phyloP scores from a whole-genome alignment of 2,888 invertebrate species.

The Hirtodrosophila cameraria region DNA sequence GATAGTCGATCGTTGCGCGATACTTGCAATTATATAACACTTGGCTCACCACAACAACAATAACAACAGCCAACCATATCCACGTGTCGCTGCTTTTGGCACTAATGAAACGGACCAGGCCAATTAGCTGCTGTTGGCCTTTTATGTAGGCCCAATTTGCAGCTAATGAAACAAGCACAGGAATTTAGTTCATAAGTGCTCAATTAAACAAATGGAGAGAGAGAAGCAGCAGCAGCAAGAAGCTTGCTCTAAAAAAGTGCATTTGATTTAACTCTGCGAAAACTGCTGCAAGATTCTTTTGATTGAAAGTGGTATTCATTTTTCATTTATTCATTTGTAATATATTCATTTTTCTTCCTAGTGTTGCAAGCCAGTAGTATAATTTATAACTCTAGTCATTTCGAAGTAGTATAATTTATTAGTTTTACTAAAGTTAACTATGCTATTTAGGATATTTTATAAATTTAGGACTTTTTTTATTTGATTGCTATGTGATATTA shows the following conservation, averaged over 20 bases:
- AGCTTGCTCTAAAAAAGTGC: not conserved
- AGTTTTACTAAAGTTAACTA: too few relatives aligned
- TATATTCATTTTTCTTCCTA: too few relatives aligned
- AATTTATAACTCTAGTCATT: too few relatives aligned
- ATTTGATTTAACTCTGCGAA: too few relatives aligned
- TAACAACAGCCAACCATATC: constrained; percentile 8
- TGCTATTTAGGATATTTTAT: too few relatives aligned
- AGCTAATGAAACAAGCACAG: constrained; percentile 30
- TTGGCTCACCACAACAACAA: constrained; percentile 8
- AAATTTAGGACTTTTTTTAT: too few relatives aligned
- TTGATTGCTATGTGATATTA: too few relatives aligned
- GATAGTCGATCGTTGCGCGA: constrained; percentile 8
- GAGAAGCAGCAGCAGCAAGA: not conserved
- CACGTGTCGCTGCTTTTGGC: constrained; percentile 26
- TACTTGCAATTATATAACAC: constrained; percentile 43
- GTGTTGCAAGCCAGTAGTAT: too few relatives aligned
- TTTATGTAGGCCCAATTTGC: constrained; percentile 45
- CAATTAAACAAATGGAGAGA: not conserved
- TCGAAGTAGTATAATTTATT: too few relatives aligned
- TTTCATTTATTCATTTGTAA: too few relatives aligned
- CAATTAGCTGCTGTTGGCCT: constrained; percentile 43
- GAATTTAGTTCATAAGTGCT: constrained; percentile 22
- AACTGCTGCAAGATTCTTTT: too few relatives aligned
- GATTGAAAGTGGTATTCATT: too few relatives aligned
- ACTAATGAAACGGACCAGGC: constrained; percentile 35